Evolutionary conservation across 1,140 invertebrate species (phyloP).

Genomic region (Brachionus rubens): DNA sequence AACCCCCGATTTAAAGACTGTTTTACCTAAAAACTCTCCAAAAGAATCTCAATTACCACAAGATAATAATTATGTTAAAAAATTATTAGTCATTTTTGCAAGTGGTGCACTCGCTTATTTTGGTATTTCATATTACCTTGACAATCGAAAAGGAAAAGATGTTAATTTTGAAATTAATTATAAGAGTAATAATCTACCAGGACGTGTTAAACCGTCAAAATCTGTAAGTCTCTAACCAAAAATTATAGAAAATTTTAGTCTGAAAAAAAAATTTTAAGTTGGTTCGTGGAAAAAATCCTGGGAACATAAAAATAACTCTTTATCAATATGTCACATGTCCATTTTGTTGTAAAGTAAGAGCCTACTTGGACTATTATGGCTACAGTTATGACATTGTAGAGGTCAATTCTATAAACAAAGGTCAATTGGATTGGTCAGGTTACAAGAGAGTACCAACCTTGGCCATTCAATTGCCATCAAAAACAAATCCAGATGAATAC

Average conservation of each 20-base stretch:
- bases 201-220: conserved; percentile 29
- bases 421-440: conserved; percentile 84
- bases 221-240: conserved; percentile 37
- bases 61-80: conserved; percentile 1
- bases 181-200: conserved; percentile 31
- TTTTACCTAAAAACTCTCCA: background rate
- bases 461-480: conserved; percentile 61
- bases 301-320: conserved; percentile 45
- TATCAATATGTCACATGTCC: conserved; percentile 47
- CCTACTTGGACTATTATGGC: conserved; percentile 87
- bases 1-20: background rate
- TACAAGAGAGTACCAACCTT: conserved; percentile 91
- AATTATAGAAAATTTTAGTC: too few relatives aligned
- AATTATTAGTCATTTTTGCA: conserved; percentile 13
- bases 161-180: conserved; percentile 8
- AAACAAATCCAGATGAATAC: conserved; percentile 59
- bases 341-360: conserved; percentile 93
- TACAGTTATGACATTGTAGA: conserved; percentile 92
- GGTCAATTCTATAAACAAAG: conserved; percentile 85
- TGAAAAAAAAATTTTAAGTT: conserved; percentile 2
- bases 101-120: conserved; percentile 40
- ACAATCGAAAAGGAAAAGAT: background rate
- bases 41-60: background rate
- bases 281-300: conserved; percentile 38
- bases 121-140: conserved; percentile 13